A percentile compares a stretch with the other conserved stretches of the same genome.
Conservation (phyloP, 2,113 vertebrate genomes). For the Myodes glareolus region DNA sequence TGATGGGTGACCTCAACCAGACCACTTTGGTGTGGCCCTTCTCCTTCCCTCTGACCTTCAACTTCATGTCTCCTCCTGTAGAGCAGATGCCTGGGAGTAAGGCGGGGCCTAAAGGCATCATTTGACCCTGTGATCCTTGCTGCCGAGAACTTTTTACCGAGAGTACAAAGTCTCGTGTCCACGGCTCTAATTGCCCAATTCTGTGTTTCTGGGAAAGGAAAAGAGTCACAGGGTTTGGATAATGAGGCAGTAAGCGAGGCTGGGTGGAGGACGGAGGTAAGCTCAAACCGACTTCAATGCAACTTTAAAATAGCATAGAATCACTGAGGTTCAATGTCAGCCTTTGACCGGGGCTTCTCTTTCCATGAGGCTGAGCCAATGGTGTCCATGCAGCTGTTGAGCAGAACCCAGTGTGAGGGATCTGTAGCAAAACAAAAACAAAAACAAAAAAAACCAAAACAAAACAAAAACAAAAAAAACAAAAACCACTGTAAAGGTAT, state of each 20-base stretch:
- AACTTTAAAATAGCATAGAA: neutral
- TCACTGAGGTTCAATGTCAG: neutral
- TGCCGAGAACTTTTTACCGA: neutral
- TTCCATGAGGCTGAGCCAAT: neutral
- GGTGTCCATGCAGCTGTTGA: neutral
- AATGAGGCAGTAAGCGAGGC: neutral
- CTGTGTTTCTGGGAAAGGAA: conserved; percentile 27
- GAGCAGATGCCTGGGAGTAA: neutral
- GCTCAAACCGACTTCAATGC: neutral
- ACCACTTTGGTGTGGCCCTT: conserved; percentile 52
- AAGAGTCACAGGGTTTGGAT: neutral
- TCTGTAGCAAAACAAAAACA: neutral
- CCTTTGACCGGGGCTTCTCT: neutral
- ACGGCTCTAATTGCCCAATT: neutral
- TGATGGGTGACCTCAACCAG: neutral
- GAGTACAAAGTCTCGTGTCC: neutral
- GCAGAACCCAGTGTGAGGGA: neutral
- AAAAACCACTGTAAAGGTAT: neutral
- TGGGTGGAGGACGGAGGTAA: neutral
- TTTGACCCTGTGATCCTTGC: neutral
- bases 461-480: neutral
- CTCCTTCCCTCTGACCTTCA: conserved; percentile 48
- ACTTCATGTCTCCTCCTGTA: neutral
- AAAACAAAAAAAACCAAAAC: too few relatives aligned
- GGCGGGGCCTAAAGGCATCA: neutral